Conservation (phyloP, 2,888 invertebrate species). For the Apamea sordens region DNA sequence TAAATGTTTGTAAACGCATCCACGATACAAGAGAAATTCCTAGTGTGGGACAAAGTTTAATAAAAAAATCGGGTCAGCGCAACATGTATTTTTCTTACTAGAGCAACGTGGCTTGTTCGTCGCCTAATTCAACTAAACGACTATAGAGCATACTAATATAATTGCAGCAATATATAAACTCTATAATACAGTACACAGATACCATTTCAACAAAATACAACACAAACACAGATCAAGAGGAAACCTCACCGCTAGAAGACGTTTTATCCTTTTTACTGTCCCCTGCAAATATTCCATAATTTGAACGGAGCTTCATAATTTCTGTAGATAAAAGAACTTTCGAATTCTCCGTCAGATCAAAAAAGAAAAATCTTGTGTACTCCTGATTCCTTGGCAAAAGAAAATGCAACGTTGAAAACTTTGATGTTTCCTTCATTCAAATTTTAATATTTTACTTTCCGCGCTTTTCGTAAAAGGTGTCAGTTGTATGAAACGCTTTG, state of each 20-base stretch:
- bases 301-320: constrained; percentile 63
- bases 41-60: no score
- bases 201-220: neutral
- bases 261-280: constrained; percentile 27
- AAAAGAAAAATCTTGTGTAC: constrained; percentile 57
- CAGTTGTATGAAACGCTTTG: constrained; percentile 24
- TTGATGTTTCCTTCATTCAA: constrained; percentile 57
- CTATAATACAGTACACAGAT: neutral
- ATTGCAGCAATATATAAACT: neutral
- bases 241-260: constrained; percentile 26
- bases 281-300: constrained; percentile 55
- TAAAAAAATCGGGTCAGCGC: no score
- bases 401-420: constrained; percentile 59
- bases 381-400: constrained; percentile 58
- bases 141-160: neutral
- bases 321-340: constrained; percentile 62
- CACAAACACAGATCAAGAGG: constrained; percentile 20
- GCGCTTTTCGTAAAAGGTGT: constrained; percentile 35
- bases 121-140: neutral
- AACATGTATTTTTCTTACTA: no score
- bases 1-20: no score
- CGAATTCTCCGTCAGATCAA: constrained; percentile 38
- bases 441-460: constrained; percentile 57
- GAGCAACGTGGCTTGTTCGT: no score
- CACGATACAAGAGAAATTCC: no score